Evolutionary conservation across 1,140 invertebrate genomes (phyloP).

Genomic region (Tetragonula clypearis): DNA sequence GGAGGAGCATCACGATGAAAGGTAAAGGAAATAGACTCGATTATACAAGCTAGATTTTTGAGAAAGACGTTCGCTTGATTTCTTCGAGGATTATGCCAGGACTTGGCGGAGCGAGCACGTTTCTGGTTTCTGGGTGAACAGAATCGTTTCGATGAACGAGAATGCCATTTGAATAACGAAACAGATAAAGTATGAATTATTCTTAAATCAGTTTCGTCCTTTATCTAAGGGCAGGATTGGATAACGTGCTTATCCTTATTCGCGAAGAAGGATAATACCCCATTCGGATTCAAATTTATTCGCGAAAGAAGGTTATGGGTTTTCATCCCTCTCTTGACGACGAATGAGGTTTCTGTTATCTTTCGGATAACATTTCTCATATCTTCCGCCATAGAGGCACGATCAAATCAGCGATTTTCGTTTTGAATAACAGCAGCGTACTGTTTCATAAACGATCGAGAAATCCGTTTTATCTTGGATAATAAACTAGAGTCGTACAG

Average conservation of each 20-base stretch:
- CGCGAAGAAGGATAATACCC: neutral
- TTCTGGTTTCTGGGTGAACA: neutral
- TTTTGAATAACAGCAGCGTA: neutral
- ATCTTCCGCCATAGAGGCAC: neutral
- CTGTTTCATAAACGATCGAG: neutral
- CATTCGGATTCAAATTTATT: conserved; percentile 17
- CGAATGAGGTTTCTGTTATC: neutral
- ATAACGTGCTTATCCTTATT: conserved; percentile 9
- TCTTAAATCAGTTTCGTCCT: conserved; percentile 3
- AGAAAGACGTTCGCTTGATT: neutral
- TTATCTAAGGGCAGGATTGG: neutral
- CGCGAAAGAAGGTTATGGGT: neutral
- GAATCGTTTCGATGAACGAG: neutral
- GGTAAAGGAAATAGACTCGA: neutral
- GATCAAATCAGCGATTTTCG: neutral
- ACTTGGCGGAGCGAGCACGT: neutral
- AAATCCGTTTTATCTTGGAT: too few species aligned
- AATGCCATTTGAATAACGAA: neutral
- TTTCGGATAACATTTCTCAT: neutral
- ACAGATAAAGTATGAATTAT: neutral
- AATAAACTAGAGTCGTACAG: too few species aligned
- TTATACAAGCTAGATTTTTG: neutral
- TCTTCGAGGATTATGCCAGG: neutral
- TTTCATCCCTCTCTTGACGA: neutral
- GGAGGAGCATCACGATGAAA: too few species aligned